Conservation (phyloP, 2,113 vertebrate species). For the Girardinichthys multiradiatus region DNA sequence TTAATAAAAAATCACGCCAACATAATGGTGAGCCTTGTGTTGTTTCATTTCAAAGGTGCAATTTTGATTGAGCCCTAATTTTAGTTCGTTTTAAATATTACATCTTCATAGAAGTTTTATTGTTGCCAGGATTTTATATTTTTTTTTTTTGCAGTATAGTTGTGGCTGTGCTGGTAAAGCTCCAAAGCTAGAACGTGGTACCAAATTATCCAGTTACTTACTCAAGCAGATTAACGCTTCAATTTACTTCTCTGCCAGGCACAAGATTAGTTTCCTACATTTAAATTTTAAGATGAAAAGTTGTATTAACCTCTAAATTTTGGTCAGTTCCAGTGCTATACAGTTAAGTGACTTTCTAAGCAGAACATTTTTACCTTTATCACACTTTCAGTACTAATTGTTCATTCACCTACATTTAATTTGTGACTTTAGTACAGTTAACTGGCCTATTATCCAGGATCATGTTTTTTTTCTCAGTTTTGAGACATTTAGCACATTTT, state of each 20-base stretch:
- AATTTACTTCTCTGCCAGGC: constrained; percentile 20
- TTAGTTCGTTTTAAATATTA: no score
- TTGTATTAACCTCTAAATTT: neutral
- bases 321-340: neutral
- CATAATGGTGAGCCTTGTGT: neutral
- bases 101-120: no score
- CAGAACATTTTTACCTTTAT: neutral
- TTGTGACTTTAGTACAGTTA: neutral
- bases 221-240: constrained; percentile 29
- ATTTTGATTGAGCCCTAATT: no score
- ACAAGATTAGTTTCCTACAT: neutral
- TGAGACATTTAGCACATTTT: neutral
- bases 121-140: neutral
- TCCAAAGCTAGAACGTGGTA: neutral
- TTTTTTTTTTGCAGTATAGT: no score
- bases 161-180: neutral
- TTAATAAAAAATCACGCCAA: neutral
- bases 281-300: neutral
- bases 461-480: neutral
- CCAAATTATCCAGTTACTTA: constrained; percentile 13
- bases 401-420: neutral
- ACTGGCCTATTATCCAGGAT: neutral
- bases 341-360: neutral
- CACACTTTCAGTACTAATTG: neutral
- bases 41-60: neutral